These are phyloP conservation scores for Scotopteryx bipunctaria DNA, from an alignment of 2,888 invertebrate genomes.

Conservation along the genomic window DNA sequence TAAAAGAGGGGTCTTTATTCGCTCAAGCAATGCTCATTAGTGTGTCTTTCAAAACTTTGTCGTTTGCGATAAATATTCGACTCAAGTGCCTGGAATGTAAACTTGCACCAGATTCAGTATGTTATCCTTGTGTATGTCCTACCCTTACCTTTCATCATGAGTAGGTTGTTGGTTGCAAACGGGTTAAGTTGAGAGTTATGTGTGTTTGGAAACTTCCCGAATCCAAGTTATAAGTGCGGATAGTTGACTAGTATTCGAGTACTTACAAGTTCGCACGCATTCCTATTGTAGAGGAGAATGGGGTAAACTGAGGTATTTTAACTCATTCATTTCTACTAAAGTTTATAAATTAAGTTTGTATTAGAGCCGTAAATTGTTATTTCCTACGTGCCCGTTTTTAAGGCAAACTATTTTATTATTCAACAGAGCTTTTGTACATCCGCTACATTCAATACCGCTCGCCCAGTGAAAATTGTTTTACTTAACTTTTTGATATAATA, in stretches of 20 bases:
- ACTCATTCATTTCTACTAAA: not conserved
- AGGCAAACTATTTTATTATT: too few relatives aligned
- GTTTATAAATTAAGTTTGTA: not conserved
- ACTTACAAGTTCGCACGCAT: slow-evolving; percentile 5
- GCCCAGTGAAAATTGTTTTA: too few relatives aligned
- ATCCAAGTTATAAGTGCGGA: slow-evolving; percentile 9
- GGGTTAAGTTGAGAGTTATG: slow-evolving; percentile 29
- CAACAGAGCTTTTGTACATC: too few relatives aligned
- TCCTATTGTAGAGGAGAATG: not conserved
- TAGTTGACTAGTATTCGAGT: slow-evolving; percentile 10
- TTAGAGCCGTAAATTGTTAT: not conserved
- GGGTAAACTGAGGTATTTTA: not conserved
- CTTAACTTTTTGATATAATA: too few relatives aligned
- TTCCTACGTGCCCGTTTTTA: not conserved
- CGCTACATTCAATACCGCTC: too few relatives aligned
- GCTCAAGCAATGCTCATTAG: not conserved
- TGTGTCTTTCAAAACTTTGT: not conserved
- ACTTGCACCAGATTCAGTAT: too few relatives aligned
- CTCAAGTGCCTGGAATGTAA: too few relatives aligned
- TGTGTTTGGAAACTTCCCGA: slow-evolving; percentile 22
- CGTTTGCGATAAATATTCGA: too few relatives aligned
- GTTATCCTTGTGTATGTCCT: too few relatives aligned
- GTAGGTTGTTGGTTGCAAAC: slow-evolving; percentile 3
- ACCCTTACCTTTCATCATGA: not conserved
- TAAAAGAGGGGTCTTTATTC: not conserved